Evolutionary conservation across 2,888 invertebrate genomes (phyloP).

Genomic region (Dromius quadrimaculatus): DNA sequence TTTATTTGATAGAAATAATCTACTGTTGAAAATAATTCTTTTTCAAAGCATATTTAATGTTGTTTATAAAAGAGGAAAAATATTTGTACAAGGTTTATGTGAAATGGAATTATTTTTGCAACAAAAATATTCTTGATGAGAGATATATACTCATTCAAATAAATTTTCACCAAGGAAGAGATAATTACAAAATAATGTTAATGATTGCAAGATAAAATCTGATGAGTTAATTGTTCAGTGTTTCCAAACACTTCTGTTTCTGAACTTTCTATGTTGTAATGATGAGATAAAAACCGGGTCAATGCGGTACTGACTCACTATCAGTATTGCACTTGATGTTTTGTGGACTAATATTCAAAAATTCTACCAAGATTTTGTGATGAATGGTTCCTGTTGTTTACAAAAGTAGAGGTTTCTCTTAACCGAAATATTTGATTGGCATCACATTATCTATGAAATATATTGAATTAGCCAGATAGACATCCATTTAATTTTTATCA

Average conservation of each 20-base stretch:
- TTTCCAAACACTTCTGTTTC: slow-evolving; percentile 8
- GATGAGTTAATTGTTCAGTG: neutral
- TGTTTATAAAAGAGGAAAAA: neutral
- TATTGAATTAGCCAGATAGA: too few relatives aligned
- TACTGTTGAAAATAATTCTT: neutral
- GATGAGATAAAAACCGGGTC: slow-evolving; percentile 17
- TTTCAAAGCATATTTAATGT: neutral
- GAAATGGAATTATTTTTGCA: neutral
- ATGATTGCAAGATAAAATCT: neutral
- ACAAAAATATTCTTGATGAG: neutral
- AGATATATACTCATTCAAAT: neutral
- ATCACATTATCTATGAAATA: too few relatives aligned
- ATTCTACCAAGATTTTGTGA: too few relatives aligned
- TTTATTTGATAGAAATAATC: neutral
- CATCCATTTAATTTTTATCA: too few relatives aligned
- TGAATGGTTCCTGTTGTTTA: too few relatives aligned
- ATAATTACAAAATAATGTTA: slow-evolving; percentile 6
- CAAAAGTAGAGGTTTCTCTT: too few relatives aligned
- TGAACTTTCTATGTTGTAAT: slow-evolving; percentile 15
- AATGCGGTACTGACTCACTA: too few relatives aligned
- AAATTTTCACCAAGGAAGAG: neutral
- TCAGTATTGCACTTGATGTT: too few relatives aligned
- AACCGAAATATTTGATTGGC: too few relatives aligned
- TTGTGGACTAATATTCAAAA: too few relatives aligned
- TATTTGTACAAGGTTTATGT: neutral